Evolutionary conservation across 2,113 vertebrate genomes (phyloP).

Genomic region (Mormyrus iriodes): DNA sequence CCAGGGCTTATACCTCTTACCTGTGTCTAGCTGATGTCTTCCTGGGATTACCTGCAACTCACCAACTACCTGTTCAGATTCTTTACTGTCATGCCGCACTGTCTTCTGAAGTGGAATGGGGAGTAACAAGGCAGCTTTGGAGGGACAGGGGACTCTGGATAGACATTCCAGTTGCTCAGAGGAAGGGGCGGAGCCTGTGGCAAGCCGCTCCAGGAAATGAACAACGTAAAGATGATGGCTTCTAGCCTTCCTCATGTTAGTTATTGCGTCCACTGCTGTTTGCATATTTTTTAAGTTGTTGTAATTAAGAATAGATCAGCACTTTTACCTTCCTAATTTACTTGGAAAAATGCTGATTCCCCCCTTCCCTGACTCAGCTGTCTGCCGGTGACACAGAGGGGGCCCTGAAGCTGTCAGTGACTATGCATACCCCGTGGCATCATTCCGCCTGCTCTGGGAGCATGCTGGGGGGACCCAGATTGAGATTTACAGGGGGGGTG

Average conservation of each 20-base stretch:
- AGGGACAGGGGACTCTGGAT: neutral
- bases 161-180: too few relatives aligned
- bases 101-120: neutral
- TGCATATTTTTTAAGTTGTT: neutral
- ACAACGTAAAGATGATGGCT: neutral
- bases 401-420: neutral
- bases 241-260: neutral
- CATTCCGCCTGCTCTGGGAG: neutral
- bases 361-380: neutral
- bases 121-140: neutral
- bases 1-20: neutral
- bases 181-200: neutral
- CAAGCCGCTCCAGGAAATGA: neutral
- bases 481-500: neutral
- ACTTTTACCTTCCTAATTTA: neutral
- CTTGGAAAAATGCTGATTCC: neutral
- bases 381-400: neutral
- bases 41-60: neutral
- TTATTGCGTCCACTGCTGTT: neutral
- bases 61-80: neutral
- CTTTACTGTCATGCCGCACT: neutral
- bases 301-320: neutral
- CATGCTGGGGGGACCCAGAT: neutral
- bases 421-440: neutral
- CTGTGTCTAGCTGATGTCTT: neutral